These are phyloP conservation scores for Parnassius mnemosyne DNA, from an alignment of 2,888 invertebrate genomes.

Conservation along the genomic window DNA sequence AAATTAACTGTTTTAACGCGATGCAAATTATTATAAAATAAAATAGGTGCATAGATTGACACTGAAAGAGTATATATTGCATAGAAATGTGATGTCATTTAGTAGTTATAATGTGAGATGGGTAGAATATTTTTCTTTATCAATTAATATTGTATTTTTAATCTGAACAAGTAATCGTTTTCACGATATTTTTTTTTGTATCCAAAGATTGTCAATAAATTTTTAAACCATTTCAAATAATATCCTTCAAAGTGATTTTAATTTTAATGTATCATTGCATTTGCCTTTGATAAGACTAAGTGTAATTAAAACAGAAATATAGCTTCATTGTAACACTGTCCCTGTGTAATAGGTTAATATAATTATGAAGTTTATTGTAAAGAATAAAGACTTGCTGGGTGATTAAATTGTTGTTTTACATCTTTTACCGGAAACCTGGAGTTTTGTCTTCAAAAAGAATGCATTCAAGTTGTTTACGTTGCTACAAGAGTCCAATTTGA, in stretches of 20 bases:
- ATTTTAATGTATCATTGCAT: constrained; percentile 5
- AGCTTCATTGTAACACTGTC: constrained; percentile 1
- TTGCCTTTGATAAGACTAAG: constrained; percentile 20
- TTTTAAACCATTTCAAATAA: neutral
- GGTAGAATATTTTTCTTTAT: constrained; percentile 13
- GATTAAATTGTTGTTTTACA: constrained; percentile 11
- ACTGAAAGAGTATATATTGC: constrained; percentile 16
- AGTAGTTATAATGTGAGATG: constrained; percentile 28
- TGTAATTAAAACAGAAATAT: constrained; percentile 16
- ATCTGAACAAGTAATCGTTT: constrained; percentile 17
- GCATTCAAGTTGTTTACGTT: neutral
- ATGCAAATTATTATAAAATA: constrained; percentile 2
- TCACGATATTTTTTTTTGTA: constrained; percentile 14
- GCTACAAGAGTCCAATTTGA: too few species aligned
- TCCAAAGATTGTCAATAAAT: constrained; percentile 1
- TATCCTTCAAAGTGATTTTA: neutral
- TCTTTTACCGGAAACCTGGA: constrained; percentile 22
- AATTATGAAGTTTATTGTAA: constrained; percentile 7
- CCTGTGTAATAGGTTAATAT: constrained; percentile 4
- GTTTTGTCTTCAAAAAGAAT: neutral
- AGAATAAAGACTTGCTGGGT: constrained; percentile 10
- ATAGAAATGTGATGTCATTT: constrained; percentile 38
- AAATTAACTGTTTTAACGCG: neutral
- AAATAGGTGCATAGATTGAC: constrained; percentile 23
- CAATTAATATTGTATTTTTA: constrained; percentile 15